Evolutionary conservation across 2,113 vertebrate species (phyloP).

Genomic region (Gambusia holbrooki): DNA sequence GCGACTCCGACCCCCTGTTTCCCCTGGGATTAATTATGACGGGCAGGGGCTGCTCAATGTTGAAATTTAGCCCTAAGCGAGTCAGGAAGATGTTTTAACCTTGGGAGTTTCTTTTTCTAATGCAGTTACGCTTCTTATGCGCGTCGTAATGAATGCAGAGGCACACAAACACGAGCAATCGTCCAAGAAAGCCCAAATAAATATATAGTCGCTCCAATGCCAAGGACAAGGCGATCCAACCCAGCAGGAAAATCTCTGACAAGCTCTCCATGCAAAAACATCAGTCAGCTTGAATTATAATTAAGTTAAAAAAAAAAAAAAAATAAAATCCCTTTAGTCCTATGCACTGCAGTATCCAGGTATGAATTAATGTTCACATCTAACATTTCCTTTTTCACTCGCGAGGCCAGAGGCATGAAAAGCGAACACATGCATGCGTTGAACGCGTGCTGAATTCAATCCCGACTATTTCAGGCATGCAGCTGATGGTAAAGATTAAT

Average conservation of each 20-base stretch:
- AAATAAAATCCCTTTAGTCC: constrained; percentile 34
- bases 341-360: constrained; percentile 48
- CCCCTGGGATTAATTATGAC: constrained; percentile 29
- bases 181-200: constrained; percentile 8
- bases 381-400: constrained; percentile 30
- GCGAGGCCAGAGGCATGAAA: constrained; percentile 17
- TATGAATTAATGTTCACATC: constrained; percentile 51
- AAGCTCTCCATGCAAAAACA: constrained; percentile 52
- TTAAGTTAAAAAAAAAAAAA: no score
- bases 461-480: constrained; percentile 1
- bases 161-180: neutral
- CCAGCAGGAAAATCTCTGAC: constrained; percentile 45
- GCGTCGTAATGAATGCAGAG: neutral
- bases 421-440: neutral
- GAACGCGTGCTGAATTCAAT: constrained; percentile 15
- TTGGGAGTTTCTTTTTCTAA: neutral
- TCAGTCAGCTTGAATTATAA: constrained; percentile 53
- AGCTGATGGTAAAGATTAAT: constrained; percentile 40
- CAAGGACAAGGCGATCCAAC: constrained; percentile 60
- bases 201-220: constrained; percentile 28
- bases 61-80: neutral
- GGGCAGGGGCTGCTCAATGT: constrained; percentile 23
- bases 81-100: constrained; percentile 14
- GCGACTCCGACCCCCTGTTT: constrained; percentile 15
- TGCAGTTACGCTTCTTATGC: neutral